Base-by-base conservation (phyloP, 2,888 invertebrate genomes). In the Altica lythri region DNA sequence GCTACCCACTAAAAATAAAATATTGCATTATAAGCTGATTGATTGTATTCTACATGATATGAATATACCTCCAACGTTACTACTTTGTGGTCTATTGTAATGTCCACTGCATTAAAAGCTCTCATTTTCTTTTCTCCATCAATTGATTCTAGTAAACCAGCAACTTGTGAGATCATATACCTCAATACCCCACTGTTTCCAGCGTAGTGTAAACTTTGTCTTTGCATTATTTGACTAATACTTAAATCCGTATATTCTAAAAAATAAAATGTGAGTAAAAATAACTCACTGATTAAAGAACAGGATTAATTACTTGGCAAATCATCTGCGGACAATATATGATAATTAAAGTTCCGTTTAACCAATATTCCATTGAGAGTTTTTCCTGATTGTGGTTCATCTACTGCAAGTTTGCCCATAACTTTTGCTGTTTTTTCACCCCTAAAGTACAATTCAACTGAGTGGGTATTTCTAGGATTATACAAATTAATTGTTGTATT, bases 371-470 rank as follows among this genome's bases (percentile, higher is more conserved):
- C 99, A 4, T 96, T 93, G 2, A 99, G 77, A 56, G 83, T 82
- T 53, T 87, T 84, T 9, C 89, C 90, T 0, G 92, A 85, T 63
- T 83, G 83, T 0, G 96, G 93, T 35, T 86, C 84, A 44, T 89
- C 86, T 67, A 91, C 82, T 0, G 98, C 98, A 57, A 99, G 78
- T 1, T 85, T 83, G 0, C 99, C 99, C 87, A 99, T 96, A 40
- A 92, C 95, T 82, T 99, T 99, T 2, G 98, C 98, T 2, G 95
- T 96, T 79, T 97, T 98, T 75, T 99, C 98, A 16, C 98, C 99
- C 32, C 95, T 81, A 78, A 99, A 99, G 69, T 94, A 90, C 50
- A 99, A 83, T 65, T 92, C 86, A 0, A 99, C 92, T 0, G 88
- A 87, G 58, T 95, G 93, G 2, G 97, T 97, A 77, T 99, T 99